Evolutionary conservation across 2,888 invertebrate genomes (phyloP), one percentile per base, ranked within the genome.

Genomic region (Nysson spinosus): DNA sequence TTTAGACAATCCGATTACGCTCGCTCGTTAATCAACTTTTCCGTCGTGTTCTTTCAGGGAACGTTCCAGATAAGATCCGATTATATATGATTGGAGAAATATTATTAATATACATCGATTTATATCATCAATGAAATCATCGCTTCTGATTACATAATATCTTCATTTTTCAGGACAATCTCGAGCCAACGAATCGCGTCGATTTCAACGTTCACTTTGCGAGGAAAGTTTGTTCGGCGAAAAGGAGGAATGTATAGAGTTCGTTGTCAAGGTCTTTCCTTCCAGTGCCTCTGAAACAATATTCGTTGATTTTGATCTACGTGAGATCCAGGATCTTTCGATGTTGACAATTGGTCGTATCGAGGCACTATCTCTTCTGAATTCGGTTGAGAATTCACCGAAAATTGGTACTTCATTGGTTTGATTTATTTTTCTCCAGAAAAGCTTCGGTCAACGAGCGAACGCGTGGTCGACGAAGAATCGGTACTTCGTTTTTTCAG

Each of bases 301-400:
- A 69, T 81, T 81, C 80, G 80, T 80, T 80, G 79, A 77, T 63
- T 72, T 64, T n/a, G n/a, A n/a, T n/a, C n/a, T n/a, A n/a, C n/a
- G n/a, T n/a, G n/a, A n/a, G 56, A 66, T 49, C 42, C 39, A 40
- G 55, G 56, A 58, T 69, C 52, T 43, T 79, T 81, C 82, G 81
- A 82, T 82, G 80, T 81, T 62, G 67, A 72, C 61, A 63, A 75
- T 81, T 75, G 74, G 68, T 74, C 75, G 39, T 50, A 49, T 11
- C 40, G 55, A 20, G 19, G 9, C 28, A 19, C 49, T 11, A 26
- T 11, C n/a, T 20, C 20, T 1, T 17, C n/a, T 30, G 7, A 42
- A 24, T 40, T 50, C 42, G 37, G 35, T 42, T 51, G 17, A 20
- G 28, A 17, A n/a, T n/a, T n/a, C n/a, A n/a, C n/a, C n/a, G n/a